phyloP scores from a whole-genome alignment of 2,888 invertebrate genomes.

The Marronus borbonicus region DNA sequence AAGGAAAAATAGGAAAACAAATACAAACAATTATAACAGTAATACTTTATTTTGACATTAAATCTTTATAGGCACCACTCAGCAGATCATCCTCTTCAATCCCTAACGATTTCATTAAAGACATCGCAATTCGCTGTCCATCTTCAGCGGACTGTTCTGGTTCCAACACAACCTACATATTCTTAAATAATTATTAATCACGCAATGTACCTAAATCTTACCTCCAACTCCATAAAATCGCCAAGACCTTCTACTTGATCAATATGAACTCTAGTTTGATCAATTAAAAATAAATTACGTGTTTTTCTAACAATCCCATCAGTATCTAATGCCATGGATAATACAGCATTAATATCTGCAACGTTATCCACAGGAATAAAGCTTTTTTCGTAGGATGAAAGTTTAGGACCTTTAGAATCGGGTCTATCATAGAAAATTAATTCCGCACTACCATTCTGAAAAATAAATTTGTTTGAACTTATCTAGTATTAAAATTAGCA shows the following conservation, averaged over 20 bases:
- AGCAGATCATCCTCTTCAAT: constrained; percentile 78
- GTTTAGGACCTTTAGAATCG: constrained; percentile 86
- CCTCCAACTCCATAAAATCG: constrained; percentile 89
- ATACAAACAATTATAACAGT: not conserved
- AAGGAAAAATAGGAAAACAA: not conserved
- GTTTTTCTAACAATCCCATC: constrained; percentile 84
- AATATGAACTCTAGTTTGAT: constrained; percentile 89
- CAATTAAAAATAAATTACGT: constrained; percentile 83
- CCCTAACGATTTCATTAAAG: constrained; percentile 79
- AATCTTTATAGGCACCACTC: constrained; percentile 84
- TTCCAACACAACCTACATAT: constrained; percentile 76
- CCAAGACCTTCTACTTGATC: constrained; percentile 88
- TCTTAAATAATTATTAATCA: constrained; percentile 17
- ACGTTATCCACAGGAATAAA: constrained; percentile 73
- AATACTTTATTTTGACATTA: constrained; percentile 68
- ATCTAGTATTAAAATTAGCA: no score
- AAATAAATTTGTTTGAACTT: constrained; percentile 47
- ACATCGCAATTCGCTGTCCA: constrained; percentile 80
- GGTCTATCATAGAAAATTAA: constrained; percentile 87
- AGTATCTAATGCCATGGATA: constrained; percentile 79
- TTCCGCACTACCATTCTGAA: constrained; percentile 75
- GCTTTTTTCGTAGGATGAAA: constrained; percentile 80
- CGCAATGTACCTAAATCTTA: constrained; percentile 62
- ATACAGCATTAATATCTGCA: constrained; percentile 70
- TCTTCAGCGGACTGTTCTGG: constrained; percentile 79